Base-by-base conservation (phyloP, 1,140 invertebrate species). In the Apis florea region DNA sequence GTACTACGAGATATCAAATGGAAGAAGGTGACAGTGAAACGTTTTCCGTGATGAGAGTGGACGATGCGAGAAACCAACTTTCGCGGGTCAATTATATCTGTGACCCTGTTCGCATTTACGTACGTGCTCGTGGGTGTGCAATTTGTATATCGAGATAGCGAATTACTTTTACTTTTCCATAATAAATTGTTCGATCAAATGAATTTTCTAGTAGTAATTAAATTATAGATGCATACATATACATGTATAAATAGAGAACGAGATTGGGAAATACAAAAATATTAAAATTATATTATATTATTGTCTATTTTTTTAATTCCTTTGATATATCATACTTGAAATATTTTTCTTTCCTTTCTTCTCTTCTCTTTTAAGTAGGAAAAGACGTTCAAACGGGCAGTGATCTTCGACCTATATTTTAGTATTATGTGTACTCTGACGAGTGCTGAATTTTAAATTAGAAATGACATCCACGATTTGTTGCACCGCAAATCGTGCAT, bases 21-120 rank as follows among this genome's bases (percentile, higher is more conserved):
- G 24, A 11, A 63, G 77, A 63, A 74, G 51, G 79, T 64, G 79
- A 81, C 71, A 75, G 79, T 81, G 72, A 81, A 81, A 59, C 47
- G 70, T 51, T 40, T 47, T 31, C 40, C 24, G 24, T 12, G 17
- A 21, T 49, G 75, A 77, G 40, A 68, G 64, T 40, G 21, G 66
- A 0, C 10, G 11, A 75, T 72, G 79, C 75, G 79, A 66, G 71
- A 75, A 75, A 49, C 21, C 2, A 53, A 75, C 59, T 66, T 64
- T 81, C 72, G 54, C 53, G 63, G 79, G 79, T 75, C 79, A 81
- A 81, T 81, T 81, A 81, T 17, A 81, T 17, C 72, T 40, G n/a
- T 17, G 63, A 81, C 79, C 61, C 63, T 58, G 47, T 58, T 64
- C 61, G 26, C 72, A 53, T 31, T 24, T 51, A 63, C 51, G 61